Evolutionary conservation across 2,797 vertebrate genomes (phyloP).

Genomic region (Avahi laniger): DNA sequence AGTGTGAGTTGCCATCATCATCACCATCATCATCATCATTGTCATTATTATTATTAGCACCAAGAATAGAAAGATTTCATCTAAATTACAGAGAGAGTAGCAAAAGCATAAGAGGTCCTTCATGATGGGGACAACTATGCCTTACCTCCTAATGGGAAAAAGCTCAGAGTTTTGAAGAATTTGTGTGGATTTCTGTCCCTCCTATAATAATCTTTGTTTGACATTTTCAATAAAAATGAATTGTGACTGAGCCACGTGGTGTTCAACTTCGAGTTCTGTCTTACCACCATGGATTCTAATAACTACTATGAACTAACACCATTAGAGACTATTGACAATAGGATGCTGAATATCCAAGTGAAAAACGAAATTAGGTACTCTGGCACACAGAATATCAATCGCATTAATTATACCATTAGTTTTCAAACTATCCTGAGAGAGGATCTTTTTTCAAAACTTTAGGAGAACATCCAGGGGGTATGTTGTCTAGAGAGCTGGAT

Average conservation of each 20-base stretch:
- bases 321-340: neutral
- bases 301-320: constrained; percentile 18
- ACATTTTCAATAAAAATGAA: neutral
- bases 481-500: neutral
- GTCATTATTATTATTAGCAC: neutral
- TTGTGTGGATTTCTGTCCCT: neutral
- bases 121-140: no score
- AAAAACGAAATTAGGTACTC: neutral
- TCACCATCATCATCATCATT: neutral
- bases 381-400: neutral
- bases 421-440: neutral
- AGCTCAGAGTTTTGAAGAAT: neutral
- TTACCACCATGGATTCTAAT: neutral
- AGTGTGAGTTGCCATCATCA: neutral
- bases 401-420: neutral
- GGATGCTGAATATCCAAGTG: neutral
- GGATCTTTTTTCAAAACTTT: neutral
- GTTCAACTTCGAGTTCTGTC: neutral
- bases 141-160: neutral
- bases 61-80: neutral
- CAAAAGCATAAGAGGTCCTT: neutral
- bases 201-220: neutral
- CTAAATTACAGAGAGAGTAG: neutral
- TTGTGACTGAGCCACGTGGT: neutral
- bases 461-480: neutral